Evolutionary conservation across 2,797 vertebrate genomes (phyloP).

Genomic region (Sarcoramphus papa): DNA sequence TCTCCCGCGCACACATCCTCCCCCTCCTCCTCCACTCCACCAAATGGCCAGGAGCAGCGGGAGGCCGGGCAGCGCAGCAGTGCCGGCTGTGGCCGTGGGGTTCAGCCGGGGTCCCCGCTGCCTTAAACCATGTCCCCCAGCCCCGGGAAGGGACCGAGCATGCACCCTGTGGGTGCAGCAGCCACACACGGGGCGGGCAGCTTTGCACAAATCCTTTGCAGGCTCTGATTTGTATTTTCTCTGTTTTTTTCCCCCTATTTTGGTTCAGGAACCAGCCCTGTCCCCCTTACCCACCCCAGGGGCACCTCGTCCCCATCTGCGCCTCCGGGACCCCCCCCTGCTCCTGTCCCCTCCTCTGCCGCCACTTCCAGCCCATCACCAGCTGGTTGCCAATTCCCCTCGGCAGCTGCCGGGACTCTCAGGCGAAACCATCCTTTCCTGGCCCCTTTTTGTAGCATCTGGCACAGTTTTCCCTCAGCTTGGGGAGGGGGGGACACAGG

Average conservation of each 20-base stretch:
- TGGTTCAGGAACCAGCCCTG: neutral
- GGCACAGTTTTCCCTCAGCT: neutral
- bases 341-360: neutral
- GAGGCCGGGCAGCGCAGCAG: fast-evolving
- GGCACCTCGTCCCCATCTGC: neutral
- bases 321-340: neutral
- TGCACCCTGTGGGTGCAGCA: neutral
- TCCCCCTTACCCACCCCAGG: neutral
- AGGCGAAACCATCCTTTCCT: fast-evolving
- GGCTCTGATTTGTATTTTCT: neutral
- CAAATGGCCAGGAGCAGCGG: fast-evolving
- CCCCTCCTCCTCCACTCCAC: neutral
- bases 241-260: fast-evolving
- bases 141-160: fast-evolving
- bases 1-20: fast-evolving
- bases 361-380: neutral
- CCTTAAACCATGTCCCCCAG: neutral
- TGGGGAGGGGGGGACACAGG: neutral
- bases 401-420: neutral
- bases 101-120: neutral
- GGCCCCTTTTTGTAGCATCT: neutral
- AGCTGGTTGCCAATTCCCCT: neutral
- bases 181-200: fast-evolving
- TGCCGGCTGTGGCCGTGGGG: neutral
- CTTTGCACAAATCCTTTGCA: neutral